These are phyloP conservation scores for Lycodopsis pacificus DNA, from an alignment of 2,797 vertebrate genomes.

Conservation along the genomic window DNA sequence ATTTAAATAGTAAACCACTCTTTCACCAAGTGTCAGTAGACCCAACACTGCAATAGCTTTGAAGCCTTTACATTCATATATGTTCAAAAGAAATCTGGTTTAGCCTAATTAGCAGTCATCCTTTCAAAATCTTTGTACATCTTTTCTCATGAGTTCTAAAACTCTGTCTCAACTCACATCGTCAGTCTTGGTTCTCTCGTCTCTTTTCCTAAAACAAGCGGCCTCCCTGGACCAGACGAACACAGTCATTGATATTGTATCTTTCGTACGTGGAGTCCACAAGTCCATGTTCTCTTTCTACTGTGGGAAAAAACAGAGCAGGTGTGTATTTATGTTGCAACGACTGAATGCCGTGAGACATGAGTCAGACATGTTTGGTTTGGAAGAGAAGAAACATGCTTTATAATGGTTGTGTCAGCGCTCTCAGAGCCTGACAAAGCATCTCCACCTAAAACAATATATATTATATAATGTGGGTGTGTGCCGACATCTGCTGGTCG, in stretches of 20 bases:
- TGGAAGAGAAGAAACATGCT: conserved; percentile 1
- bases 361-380: neutral
- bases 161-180: conserved; percentile 14
- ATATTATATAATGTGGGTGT: conserved; percentile 13
- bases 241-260: neutral
- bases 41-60: neutral
- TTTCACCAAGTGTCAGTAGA: neutral
- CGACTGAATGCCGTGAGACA: neutral
- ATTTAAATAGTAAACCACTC: neutral
- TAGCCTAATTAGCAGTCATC: neutral
- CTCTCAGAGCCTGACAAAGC: conserved; percentile 14
- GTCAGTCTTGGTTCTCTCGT: neutral
- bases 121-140: neutral
- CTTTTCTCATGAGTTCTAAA: neutral
- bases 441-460: accelerated
- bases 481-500: conserved; percentile 67
- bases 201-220: neutral
- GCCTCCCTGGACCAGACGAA: neutral
- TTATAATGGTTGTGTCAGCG: conserved; percentile 30
- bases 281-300: neutral
- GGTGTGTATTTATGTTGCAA: neutral
- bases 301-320: neutral
- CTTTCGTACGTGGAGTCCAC: neutral
- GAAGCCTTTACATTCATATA: neutral
- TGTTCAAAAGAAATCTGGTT: neutral